Evolutionary conservation across 1,140 invertebrate genomes (phyloP), one percentile per base, ranked within the genome.

Genomic region (Calephelis virginiensis): DNA sequence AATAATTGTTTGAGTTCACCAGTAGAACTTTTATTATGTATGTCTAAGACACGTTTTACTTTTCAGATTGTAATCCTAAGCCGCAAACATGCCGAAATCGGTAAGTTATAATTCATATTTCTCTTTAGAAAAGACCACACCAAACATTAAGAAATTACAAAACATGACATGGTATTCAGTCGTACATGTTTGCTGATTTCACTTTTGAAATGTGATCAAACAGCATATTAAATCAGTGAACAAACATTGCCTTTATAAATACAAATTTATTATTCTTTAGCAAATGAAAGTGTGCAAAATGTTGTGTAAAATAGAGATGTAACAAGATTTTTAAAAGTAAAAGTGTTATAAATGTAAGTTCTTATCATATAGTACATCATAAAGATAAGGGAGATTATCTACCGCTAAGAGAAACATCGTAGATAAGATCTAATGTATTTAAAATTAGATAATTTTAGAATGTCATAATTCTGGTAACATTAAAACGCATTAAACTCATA

Each of bases 81-180:
- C 77, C 81, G 82, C 80, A 84, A 89, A 87, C 64, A 91, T 91
- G 89, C 89, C 89, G 81, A 91, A 91, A 91, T 91, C 88, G 77
- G 88, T 91, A 76, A 89, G 88, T 90, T 69, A 63, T 8, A 60
- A 40, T 45, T 68, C 59, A 68, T 64, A 69, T 67, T 50, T 66
- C 37, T 66, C 12, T 47, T 9, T 9, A 56, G 28, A 53, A 46
- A 50, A 63, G 6, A 6, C 8, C 6, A 43, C 8, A 8, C 38
- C 37, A 13, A 37, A 37, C 49, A 5, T 28, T 40, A 53, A 43
- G 8, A 43, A 17, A 64, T 53, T n/a, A 53, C 49, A 43, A 50
- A 43, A 64, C 49, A 56, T 43, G 48, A 64, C 63, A 64, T 38
- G 28, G 53, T 60, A 53, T 43, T 64, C 64, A 56, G 66, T 49